phyloP scores from a whole-genome alignment of 1,140 invertebrate genomes.

The Aphis gossypii region DNA sequence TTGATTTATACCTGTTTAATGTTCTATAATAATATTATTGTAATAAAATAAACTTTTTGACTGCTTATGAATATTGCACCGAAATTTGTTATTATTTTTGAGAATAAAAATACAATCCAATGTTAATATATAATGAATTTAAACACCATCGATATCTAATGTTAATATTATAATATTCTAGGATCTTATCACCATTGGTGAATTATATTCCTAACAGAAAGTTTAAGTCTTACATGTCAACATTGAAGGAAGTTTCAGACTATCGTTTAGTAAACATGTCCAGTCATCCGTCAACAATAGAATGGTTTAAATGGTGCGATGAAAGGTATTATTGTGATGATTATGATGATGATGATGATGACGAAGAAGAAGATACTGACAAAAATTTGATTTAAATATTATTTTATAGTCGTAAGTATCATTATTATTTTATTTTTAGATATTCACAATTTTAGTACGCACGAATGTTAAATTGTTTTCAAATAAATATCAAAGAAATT shows the following conservation, averaged over 20 bases:
- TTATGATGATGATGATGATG: no score
- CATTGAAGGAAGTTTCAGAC: constrained; percentile 27
- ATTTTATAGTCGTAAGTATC: not conserved
- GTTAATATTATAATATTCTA: constrained; percentile 22
- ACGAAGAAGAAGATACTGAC: not conserved
- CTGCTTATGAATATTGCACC: not conserved
- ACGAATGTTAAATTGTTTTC: not conserved
- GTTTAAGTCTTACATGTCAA: not conserved
- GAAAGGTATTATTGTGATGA: not conserved
- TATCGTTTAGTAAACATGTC: not conserved
- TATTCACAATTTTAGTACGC: not conserved
- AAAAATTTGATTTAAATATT: not conserved
- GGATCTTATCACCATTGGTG: not conserved
- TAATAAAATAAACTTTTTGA: not conserved
- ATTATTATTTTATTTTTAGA: not conserved
- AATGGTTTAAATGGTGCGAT: constrained; percentile 37
- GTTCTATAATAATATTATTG: no score
- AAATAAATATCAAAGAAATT: not conserved
- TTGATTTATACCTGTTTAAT: not conserved
- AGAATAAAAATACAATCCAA: not conserved
- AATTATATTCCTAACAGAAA: constrained; percentile 31
- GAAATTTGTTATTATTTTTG: not conserved
- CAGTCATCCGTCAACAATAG: not conserved
- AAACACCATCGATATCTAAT: not conserved
- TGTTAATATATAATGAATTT: not conserved